Evolutionary conservation across 2,797 vertebrate species (phyloP).

Genomic region (Loriculus beryllinus): DNA sequence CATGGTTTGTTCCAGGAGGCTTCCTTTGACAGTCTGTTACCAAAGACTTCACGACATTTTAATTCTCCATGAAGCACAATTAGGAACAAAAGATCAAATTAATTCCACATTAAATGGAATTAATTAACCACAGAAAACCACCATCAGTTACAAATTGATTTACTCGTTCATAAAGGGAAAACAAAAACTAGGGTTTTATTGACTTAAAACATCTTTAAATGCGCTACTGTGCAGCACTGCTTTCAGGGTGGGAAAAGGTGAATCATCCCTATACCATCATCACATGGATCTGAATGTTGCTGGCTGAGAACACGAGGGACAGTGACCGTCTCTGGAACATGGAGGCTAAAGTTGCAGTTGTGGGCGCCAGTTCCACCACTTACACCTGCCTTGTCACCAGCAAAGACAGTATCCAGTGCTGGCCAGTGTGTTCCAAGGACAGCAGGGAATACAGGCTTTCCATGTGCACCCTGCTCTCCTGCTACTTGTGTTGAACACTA

Average conservation of each 20-base stretch:
- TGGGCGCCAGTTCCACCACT: too few relatives aligned
- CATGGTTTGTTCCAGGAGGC: constrained; percentile 70
- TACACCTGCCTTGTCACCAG: neutral
- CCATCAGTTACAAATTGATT: neutral
- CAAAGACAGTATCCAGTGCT: too few relatives aligned
- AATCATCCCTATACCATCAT: neutral
- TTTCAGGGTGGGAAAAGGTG: neutral
- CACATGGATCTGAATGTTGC: fast-evolving
- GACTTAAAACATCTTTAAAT: neutral
- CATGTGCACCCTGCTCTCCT: too few relatives aligned
- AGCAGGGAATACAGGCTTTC: fast-evolving
- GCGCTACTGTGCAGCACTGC: neutral
- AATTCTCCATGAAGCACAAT: neutral
- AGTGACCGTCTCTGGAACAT: neutral
- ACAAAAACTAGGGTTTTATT: neutral
- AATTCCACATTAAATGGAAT: neutral
- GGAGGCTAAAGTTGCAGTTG: neutral
- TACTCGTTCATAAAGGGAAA: neutral
- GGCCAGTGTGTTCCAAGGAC: too few relatives aligned
- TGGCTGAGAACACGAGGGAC: neutral
- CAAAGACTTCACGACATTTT: constrained; percentile 46
- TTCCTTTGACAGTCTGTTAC: constrained; percentile 61
- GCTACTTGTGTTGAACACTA: neutral
- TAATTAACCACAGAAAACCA: neutral
- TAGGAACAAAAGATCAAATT: neutral